A percentile compares a stretch with the other conserved stretches of the same genome.
These are phyloP conservation scores for Emydura subglobosa DNA, from an alignment of 2,113 vertebrate species.

Conservation along the genomic window DNA sequence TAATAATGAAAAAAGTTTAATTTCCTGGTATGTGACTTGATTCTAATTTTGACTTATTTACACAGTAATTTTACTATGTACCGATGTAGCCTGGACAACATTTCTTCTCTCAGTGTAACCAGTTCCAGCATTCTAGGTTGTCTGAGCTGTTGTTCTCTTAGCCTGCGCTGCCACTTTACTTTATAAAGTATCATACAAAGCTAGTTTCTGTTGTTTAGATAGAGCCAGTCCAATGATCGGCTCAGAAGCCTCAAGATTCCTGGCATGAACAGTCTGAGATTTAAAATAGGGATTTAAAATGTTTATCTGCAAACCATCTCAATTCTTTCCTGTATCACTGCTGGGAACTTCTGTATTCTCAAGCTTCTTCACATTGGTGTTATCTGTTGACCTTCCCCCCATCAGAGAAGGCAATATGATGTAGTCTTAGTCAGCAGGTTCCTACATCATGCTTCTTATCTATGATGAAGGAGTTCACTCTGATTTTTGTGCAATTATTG, in stretches of 20 bases:
- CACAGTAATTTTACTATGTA: background rate
- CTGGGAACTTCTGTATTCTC: background rate
- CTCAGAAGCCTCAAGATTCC: accelerated
- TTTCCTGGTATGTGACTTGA: background rate
- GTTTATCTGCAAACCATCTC: background rate
- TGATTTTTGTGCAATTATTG: background rate
- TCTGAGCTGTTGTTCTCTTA: background rate
- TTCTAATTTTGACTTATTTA: background rate
- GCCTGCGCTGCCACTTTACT: accelerated
- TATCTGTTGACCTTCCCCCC: background rate
- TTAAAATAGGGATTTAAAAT: background rate
- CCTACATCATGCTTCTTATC: background rate
- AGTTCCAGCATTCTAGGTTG: accelerated
- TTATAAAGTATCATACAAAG: background rate
- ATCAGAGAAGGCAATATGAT: background rate
- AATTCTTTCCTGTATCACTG: background rate
- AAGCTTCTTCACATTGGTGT: background rate
- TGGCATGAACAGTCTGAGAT: background rate
- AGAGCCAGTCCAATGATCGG: accelerated
- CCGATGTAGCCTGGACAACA: background rate
- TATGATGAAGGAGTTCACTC: background rate
- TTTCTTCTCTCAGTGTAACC: background rate
- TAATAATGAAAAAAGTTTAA: background rate
- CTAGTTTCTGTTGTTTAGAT: background rate
- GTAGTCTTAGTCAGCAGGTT: background rate